Conservation (phyloP, 1,140 invertebrate genomes). For the Delia radicum region DNA sequence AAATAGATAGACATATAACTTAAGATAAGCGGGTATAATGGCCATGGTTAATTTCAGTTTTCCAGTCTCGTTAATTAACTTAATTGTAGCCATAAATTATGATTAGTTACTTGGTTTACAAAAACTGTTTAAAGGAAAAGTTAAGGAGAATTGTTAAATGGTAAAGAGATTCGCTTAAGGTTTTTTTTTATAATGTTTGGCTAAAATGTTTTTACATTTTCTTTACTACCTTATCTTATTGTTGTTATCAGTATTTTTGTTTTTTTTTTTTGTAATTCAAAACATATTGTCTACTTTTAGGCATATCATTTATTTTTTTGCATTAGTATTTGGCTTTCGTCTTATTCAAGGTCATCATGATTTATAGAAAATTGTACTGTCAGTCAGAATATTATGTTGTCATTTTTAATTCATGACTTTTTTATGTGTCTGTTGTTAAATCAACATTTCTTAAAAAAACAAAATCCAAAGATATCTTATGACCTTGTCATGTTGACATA, state of each 20-base stretch:
- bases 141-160: not conserved
- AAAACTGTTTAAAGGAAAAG: not conserved
- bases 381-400: no score
- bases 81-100: slow-evolving; percentile 1
- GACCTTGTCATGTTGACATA: not conserved
- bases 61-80: not conserved
- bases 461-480: not conserved
- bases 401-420: not conserved
- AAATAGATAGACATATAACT: not conserved
- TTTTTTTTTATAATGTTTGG: not conserved
- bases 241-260: not conserved
- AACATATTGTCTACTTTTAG: not conserved
- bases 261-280: not conserved
- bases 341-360: not conserved
- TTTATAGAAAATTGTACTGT: no score
- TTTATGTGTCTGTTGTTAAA: not conserved
- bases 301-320: not conserved
- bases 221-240: not conserved
- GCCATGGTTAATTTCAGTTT: not conserved
- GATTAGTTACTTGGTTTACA: not conserved
- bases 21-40: not conserved
- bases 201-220: not conserved
- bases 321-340: not conserved
- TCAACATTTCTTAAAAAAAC: not conserved
- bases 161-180: not conserved